Conservation (phyloP, 1,140 invertebrate genomes). For the Halyomorpha halys region DNA sequence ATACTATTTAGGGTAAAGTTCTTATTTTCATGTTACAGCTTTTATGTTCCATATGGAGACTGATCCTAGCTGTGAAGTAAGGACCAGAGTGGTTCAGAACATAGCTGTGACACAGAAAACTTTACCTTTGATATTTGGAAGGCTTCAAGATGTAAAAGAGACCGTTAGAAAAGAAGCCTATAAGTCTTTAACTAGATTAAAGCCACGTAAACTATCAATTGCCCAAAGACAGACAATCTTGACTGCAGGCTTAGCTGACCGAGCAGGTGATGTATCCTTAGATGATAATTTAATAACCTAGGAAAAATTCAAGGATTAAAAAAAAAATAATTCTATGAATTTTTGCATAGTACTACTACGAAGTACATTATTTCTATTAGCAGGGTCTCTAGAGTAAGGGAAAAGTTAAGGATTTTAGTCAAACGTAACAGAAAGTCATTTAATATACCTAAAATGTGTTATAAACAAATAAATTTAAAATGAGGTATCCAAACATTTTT, state of each 20-base stretch:
- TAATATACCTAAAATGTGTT: too few species aligned
- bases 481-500: too few species aligned
- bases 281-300: background rate
- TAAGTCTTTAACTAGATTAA: constrained; percentile 55
- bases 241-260: constrained; percentile 54
- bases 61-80: constrained; percentile 63
- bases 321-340: too few species aligned
- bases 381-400: too few species aligned
- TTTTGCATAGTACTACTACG: too few species aligned
- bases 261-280: constrained; percentile 36
- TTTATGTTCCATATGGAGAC: constrained; percentile 64
- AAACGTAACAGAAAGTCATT: too few species aligned
- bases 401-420: too few species aligned
- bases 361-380: too few species aligned
- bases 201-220: constrained; percentile 54
- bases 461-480: too few species aligned
- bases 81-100: constrained; percentile 51
- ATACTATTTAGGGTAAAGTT: background rate
- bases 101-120: constrained; percentile 56
- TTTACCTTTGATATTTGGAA: constrained; percentile 52
- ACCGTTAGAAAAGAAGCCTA: constrained; percentile 62
- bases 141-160: constrained; percentile 63
- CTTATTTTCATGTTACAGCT: constrained; percentile 37
- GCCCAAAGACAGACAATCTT: constrained; percentile 53
- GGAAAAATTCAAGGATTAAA: background rate